These are phyloP conservation scores for Selene dorsalis DNA, from an alignment of 2,797 vertebrate genomes.

Conservation along the genomic window DNA sequence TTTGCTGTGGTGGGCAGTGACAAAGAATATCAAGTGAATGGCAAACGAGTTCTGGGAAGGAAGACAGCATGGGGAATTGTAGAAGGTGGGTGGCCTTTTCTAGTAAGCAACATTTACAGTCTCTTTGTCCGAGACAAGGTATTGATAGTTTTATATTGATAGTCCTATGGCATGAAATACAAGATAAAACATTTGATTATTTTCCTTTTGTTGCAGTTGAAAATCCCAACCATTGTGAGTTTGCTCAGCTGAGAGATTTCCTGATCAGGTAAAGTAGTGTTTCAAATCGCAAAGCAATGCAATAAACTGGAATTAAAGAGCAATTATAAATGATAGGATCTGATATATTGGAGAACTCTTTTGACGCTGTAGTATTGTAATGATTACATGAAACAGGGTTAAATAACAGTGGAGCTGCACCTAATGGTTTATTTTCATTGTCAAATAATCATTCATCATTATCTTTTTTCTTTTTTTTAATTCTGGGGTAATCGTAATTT, in stretches of 20 bases:
- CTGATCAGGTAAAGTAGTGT: constrained; percentile 91
- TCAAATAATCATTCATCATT: neutral
- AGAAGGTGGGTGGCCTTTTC: constrained; percentile 87
- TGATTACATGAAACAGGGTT: neutral
- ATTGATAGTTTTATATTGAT: neutral
- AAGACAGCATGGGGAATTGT: constrained; percentile 98
- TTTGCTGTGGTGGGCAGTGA: constrained; percentile 98
- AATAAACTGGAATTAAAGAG: neutral
- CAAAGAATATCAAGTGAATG: constrained; percentile 98
- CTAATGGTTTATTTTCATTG: neutral
- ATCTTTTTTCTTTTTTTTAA: neutral
- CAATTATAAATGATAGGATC: neutral
- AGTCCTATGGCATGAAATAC: neutral
- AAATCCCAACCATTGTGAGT: constrained; percentile 97
- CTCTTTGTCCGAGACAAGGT: neutral
- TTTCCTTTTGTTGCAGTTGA: constrained; percentile 87
- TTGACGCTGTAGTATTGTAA: neutral
- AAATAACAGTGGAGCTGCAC: neutral
- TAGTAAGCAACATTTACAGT: constrained; percentile 4
- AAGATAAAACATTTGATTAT: constrained; percentile 12
- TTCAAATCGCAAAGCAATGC: neutral
- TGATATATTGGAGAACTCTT: neutral
- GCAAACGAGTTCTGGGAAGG: constrained; percentile 94
- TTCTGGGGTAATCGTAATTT: neutral
- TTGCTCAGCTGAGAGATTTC: constrained; percentile 96